Base-by-base conservation (phyloP, 2,113 vertebrate genomes). In the Ariopsis seemanni region DNA sequence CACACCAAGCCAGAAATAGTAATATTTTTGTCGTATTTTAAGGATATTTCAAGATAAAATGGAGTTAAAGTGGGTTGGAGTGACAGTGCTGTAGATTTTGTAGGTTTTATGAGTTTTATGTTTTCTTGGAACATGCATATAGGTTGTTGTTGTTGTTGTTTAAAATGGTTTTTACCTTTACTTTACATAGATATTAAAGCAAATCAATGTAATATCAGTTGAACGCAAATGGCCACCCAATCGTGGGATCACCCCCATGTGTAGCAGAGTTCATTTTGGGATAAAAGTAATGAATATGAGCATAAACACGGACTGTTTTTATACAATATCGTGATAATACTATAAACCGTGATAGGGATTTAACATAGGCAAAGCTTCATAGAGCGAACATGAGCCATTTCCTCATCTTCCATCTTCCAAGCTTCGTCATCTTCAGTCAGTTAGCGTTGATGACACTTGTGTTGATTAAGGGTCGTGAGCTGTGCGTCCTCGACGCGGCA, bases 381-480 rank as follows among this genome's bases (percentile, higher is more conserved):
- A 11, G 18, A 34, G 17, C 62, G 1, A 7, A 82, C 22, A 11
- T 48, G 11, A 62, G 25, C 5, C 79, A 14, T 48, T 42, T 81
- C 79, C 9, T 48, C 58, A 25, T 82, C 86, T 79, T 90, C 58
- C 42, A 42, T 67, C 52, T 20, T 65, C 52, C 58, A n/a, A 55
- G 63, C 72, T 55, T 79, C 87, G 0, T 80, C 63, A 57, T 69
- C 84, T 82, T 81, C 52, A 77, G 55, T 57, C 12, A 60, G 42
- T 62, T 82, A 18, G 14, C 5, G 34, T 14, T 42, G 57, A 85
- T 82, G 82, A 69, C 82, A 60, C 82, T 88, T 69, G 58, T 81
- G 50, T 82, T 86, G 77, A 88, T 90, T 57, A 81, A 83, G 77
- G 27, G 5, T 83, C 15, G 25, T 50, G 20, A 30, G 71, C 60